Evolutionary conservation across 1,140 invertebrate genomes (phyloP).

Genomic region (Scaptodrosophila lebanonensis): DNA sequence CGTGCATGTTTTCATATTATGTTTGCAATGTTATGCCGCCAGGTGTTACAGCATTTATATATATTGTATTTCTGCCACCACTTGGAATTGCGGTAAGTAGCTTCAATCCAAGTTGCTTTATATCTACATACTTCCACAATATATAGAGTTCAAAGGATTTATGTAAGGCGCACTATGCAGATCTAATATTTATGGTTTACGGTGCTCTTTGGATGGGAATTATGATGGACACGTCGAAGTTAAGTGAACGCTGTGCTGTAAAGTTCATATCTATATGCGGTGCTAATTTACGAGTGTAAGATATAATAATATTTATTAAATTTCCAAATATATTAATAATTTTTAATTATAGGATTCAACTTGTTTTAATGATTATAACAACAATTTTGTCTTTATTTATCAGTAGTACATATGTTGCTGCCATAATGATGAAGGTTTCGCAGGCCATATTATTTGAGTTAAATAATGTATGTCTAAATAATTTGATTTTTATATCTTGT

Average conservation of each 20-base stretch:
- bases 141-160: constrained; percentile 5
- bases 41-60: constrained; percentile 42
- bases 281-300: constrained; percentile 19
- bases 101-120: neutral
- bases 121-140: neutral
- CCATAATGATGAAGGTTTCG: constrained; percentile 48
- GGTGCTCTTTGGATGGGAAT: constrained; percentile 26
- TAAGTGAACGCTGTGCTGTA: constrained; percentile 27
- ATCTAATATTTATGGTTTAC: constrained; percentile 29
- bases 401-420: constrained; percentile 16
- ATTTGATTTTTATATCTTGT: neutral
- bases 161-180: constrained; percentile 24
- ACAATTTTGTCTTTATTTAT: neutral
- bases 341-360: constrained; percentile 27
- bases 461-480: constrained; percentile 8
- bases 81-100: constrained; percentile 22
- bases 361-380: neutral
- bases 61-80: constrained; percentile 29
- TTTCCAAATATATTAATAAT: neutral
- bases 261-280: neutral
- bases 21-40: constrained; percentile 41
- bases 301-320: neutral
- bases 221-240: constrained; percentile 36
- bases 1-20: constrained; percentile 34
- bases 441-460: constrained; percentile 29